Base-by-base conservation (phyloP, 2,797 vertebrate species). In the Eupleurogrammus muticus region DNA sequence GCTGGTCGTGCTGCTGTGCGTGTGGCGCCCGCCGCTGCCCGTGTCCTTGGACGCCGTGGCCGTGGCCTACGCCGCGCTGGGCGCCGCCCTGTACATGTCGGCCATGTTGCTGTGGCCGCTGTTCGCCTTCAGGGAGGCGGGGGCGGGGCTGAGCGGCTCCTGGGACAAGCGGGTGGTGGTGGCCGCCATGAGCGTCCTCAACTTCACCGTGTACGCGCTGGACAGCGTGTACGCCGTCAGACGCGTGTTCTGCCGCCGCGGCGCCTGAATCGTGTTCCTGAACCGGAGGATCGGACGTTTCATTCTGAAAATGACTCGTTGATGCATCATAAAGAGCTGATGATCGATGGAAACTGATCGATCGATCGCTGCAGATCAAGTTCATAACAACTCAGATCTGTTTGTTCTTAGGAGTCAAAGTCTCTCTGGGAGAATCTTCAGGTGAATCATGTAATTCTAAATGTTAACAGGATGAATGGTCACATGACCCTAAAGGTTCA, bases 91-190 rank as follows among this genome's bases (percentile, higher is more conserved):
- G 94, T 97, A 97, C 51, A 0, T 89, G 14, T 95, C 95, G 0
- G 93, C 93, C 0, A 83, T 92, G 17, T 14, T 97, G 17, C 6
- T 96, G n/a, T 97, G 96, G 96, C 96, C 96, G 0, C 55, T 96
- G 9, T 96, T 95, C 90, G 91, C 55, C 86, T 93, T 0, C 0
- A 0, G 0, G 0, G 0, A 28, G 3, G 90, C 1, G 8, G 0
- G 0, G 0, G 0, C 5, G 7, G n/a, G n/a, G n/a, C n/a, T n/a
- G n/a, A n/a, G 10, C 3, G 92, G 92, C 68, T 0, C 0, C 0
- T 95, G 94, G 94, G 68, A 96, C 75, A 93, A 89, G 70, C 4
- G 71, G 10, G 88, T 96, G 46, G 92, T 95, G 6, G 71, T 96
- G 71, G 94, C 95, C 21, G 80, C 96, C 66, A 94, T 97, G 90